Conservation (phyloP, 2,113 vertebrate genomes). For the Ceyx melanurus region DNA sequence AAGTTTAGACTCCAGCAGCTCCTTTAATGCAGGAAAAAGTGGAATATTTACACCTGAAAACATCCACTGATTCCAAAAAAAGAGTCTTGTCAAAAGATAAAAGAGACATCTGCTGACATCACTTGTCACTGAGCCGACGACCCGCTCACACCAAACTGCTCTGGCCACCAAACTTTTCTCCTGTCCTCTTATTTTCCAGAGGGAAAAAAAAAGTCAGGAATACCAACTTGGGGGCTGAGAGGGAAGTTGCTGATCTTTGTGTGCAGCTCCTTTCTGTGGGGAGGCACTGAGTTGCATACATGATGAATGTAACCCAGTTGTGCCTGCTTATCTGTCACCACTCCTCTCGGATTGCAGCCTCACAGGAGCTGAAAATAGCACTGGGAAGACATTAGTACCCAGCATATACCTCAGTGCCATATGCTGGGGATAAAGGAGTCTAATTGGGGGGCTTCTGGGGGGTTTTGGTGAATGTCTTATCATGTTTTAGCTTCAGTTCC, state of each 20-base stretch:
- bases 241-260: background rate
- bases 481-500: background rate
- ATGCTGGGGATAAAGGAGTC: conserved; percentile 59
- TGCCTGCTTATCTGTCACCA: conserved; percentile 67
- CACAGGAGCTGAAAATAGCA: conserved; percentile 64
- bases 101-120: background rate
- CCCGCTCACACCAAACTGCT: background rate
- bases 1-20: background rate
- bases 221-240: background rate
- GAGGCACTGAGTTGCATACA: background rate
- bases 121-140: background rate
- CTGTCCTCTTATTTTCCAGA: background rate
- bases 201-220: background rate
- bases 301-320: conserved; percentile 68
- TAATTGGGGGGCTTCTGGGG: background rate
- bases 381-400: conserved; percentile 54
- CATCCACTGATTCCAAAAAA: background rate
- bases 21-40: background rate
- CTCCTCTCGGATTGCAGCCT: conserved; percentile 65
- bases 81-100: background rate
- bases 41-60: conserved; percentile 39
- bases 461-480: background rate
- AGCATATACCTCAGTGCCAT: conserved; percentile 55
- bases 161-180: background rate
- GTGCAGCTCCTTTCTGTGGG: conserved; percentile 25